These are phyloP conservation scores for Nasua narica DNA, from an alignment of 2,797 vertebrate species.

Conservation along the genomic window DNA sequence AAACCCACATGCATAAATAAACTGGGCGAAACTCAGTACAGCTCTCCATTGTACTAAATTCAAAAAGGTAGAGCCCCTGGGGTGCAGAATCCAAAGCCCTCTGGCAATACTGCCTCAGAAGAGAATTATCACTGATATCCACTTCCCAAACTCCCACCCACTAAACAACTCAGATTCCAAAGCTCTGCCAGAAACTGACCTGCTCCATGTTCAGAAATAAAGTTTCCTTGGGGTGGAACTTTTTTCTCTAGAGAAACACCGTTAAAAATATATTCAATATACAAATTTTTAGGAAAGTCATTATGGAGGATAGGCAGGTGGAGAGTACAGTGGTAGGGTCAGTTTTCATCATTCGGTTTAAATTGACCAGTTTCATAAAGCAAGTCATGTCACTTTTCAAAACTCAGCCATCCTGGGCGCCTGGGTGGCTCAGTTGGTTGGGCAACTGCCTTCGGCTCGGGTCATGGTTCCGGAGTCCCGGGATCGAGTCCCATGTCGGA, in stretches of 20 bases:
- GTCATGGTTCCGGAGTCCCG: no score
- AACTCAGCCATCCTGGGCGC: conserved; percentile 31
- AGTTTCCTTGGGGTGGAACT: background rate
- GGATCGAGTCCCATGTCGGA: no score
- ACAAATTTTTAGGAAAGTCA: background rate
- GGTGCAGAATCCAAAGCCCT: background rate
- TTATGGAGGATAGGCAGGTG: background rate
- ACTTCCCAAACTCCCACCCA: background rate
- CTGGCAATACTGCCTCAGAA: background rate
- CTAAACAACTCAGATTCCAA: background rate
- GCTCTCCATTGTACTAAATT: background rate
- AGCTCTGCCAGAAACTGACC: background rate
- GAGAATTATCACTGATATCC: background rate
- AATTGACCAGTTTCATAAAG: background rate
- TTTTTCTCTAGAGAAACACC: background rate
- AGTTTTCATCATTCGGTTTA: background rate
- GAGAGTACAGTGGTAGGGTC: background rate
- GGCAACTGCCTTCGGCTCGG: no score
- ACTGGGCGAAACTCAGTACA: background rate
- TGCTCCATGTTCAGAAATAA: background rate
- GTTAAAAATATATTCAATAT: conserved; percentile 37
- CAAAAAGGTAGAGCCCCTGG: background rate
- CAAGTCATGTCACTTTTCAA: conserved; percentile 17
- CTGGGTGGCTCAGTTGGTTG: no score
- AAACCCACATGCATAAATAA: background rate